Base-by-base conservation (phyloP, 2,888 invertebrate species). In the Eurois occulta region DNA sequence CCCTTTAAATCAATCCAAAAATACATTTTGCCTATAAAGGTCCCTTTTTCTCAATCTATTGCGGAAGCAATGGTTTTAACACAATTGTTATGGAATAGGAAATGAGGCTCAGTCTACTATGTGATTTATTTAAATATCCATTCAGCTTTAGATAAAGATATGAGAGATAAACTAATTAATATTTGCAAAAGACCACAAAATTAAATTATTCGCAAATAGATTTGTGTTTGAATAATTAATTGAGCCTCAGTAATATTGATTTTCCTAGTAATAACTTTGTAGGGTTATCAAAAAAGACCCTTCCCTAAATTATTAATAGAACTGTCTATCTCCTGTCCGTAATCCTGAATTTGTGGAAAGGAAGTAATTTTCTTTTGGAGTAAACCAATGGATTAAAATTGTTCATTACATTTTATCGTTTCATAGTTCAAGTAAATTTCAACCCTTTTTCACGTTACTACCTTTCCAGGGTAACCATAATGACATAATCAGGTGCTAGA, bases 301-400 rank as follows among this genome's bases (percentile, higher is more conserved):
- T 16, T 48, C 13, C 1, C 8, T 46, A 24, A 46, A 48, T 46
- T 69, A 13, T 13, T 77, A 32, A 46, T 46, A 64, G 24, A 65
- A 55, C 24, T 48, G 41, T 65, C 65, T 35, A 48, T 52, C 35
- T 58, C 32, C 67, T 52, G 24, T 52, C 58, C 60, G 32, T 41
- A 62, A 79, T 72, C 52, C 62, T 64, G 46, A 80, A 46, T 5
- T 32, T 24, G 41, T 38, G 41, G 21, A 18, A 52, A 2, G 38
- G 8, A 52, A 67, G 24, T 1, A n/a, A 73, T 73, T 68, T 48
- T 10, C 7, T 21, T 43, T 52, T 18, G 10, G 5, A 62, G 18
- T 28, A 46, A 46, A 46, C 13, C 8, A 38, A 21, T 43, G n/a
- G 18, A 52, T 64, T 74, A 13, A 32, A 41, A 10, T 48, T 0